phyloP scores from a whole-genome alignment of 2,113 vertebrate species.

The Pomatostomus ruficeps region DNA sequence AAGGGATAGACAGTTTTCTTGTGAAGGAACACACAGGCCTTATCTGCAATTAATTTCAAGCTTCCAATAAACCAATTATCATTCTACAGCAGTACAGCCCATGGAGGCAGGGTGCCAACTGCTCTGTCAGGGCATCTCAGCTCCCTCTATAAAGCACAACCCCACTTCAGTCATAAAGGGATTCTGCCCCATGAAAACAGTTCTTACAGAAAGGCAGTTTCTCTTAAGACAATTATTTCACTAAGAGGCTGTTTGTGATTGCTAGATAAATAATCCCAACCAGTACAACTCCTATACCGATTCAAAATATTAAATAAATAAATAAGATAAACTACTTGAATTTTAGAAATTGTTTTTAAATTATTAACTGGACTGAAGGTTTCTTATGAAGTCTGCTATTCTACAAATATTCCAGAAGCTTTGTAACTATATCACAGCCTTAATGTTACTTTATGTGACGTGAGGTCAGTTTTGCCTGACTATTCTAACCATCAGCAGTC shows the following conservation, averaged over 20 bases:
- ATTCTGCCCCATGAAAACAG: neutral
- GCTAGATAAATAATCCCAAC: neutral
- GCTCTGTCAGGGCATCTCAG: neutral
- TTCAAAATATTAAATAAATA: neutral
- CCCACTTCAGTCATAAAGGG: neutral
- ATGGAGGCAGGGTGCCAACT: rapidly evolving
- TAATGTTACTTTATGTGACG: neutral
- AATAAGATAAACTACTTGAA: neutral
- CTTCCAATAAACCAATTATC: neutral
- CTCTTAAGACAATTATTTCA: neutral
- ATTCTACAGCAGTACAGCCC: neutral
- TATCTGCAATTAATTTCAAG: neutral
- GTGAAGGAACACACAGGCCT: neutral
- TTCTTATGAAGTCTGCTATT: neutral
- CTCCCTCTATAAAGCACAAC: neutral
- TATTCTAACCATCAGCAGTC: neutral
- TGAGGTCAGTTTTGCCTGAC: neutral
- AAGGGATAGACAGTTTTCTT: neutral
- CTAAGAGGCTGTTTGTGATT: neutral
- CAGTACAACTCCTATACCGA: neutral
- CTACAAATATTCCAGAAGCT: neutral
- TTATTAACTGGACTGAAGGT: neutral
- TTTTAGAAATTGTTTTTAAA: neutral
- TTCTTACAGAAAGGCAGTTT: neutral
- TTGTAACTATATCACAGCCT: neutral